Evolutionary conservation across 1,140 invertebrate species (phyloP), one percentile per base, ranked within the genome.

Genomic region (Trypoxylus dichotomus): DNA sequence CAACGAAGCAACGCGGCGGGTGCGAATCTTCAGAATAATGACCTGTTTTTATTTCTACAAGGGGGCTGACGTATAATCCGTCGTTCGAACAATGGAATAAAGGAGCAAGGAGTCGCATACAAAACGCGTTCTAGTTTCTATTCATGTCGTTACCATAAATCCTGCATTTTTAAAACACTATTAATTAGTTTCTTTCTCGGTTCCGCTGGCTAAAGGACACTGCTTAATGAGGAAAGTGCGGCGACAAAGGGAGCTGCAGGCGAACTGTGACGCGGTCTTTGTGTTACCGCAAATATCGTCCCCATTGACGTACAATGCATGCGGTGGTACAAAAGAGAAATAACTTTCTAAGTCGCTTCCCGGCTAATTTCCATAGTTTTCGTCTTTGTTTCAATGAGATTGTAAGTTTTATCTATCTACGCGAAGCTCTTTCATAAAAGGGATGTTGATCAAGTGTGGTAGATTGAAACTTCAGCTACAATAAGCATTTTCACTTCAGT

Each of bases 161-260:
- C 60, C n/a, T 68, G 60, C 60, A 68, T 68, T 68, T 68, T 68
- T 68, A 68, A 68, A 68, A 68, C 60, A 68, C 60, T 68, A 68
- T 68, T 68, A 68, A 68, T 68, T 68, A 68, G 60, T 68, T 68
- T 68, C 60, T 68, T 68, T 68, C 60, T 68, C 24, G 60, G 60
- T 68, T 68, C 60, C 60, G 60, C 21, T 29, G 21, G 24, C 24
- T 68, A 68, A 68, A 68, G 60, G 60, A 68, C n/a, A 68, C 60
- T 68, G 60, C 24, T 68, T 68, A 68, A 68, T 68, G 60, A 68
- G 60, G 60, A 68, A 68, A 68, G 60, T 21, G 21, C 60, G 60
- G n/a, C 24, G 60, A 68, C 60, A 68, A 68, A 68, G 21, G 60
- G 60, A 68, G n/a, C 60, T 68, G 60, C 27, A 29, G 21, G 24